A percentile compares a stretch with the other conserved stretches of the same genome.
These are phyloP conservation scores for Myotis lucifugus DNA, from an alignment of 2,113 vertebrate species.

Conservation along the genomic window DNA sequence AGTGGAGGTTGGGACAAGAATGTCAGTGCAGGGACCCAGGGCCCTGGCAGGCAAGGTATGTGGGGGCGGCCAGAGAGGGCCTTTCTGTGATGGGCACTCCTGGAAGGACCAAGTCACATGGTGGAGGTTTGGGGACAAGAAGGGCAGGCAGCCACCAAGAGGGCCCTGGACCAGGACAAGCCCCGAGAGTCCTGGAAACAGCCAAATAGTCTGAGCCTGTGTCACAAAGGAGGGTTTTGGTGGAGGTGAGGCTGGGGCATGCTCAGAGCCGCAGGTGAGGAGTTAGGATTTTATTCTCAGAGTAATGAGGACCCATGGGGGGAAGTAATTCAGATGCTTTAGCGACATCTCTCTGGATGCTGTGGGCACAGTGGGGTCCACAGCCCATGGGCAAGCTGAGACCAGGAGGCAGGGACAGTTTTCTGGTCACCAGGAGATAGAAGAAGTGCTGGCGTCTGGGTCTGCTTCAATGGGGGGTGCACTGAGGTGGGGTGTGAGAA, in stretches of 20 bases:
- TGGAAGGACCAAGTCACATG: not conserved
- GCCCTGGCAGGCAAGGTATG: too few species aligned
- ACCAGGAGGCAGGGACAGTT: not conserved
- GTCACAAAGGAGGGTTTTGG: not conserved
- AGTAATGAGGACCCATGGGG: not conserved
- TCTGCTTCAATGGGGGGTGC: not conserved
- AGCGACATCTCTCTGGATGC: not conserved
- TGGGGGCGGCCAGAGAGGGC: too few species aligned
- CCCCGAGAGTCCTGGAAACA: rapidly evolving
- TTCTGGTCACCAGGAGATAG: rapidly evolving
- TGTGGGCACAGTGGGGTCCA: not conserved
- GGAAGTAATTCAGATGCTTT: not conserved
- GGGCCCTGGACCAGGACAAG: not conserved
- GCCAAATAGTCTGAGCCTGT: not conserved
- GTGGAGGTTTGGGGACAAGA: not conserved
- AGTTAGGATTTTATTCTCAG: not conserved
- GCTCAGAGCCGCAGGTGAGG: not conserved
- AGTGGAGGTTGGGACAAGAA: not conserved
- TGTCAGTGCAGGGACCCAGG: rapidly evolving
- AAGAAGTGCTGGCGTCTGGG: not conserved
- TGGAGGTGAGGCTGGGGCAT: rapidly evolving
- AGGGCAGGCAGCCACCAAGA: not conserved
- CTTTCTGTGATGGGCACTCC: not conserved
- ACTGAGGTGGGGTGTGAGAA: not conserved
- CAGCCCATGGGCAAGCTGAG: not conserved